A percentile compares a stretch with the other conserved stretches of the same genome.
These are phyloP conservation scores for Crotophaga sulcirostris DNA, from an alignment of 2,113 vertebrate species.

Conservation along the genomic window DNA sequence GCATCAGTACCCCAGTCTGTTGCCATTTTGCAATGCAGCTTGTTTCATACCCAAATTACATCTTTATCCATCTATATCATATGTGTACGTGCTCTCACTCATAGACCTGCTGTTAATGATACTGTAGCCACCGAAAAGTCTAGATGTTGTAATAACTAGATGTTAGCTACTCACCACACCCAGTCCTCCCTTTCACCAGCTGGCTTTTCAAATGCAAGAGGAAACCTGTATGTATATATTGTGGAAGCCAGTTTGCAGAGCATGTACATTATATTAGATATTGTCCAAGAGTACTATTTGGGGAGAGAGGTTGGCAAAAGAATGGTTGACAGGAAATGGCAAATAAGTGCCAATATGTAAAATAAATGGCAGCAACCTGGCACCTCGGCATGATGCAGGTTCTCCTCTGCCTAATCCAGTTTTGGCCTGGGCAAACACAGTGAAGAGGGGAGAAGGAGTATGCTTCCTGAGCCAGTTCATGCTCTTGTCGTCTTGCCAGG, in stretches of 20 bases:
- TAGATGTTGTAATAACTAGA: not conserved
- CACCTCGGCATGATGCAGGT: not conserved
- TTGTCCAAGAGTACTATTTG: not conserved
- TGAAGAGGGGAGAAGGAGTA: not conserved
- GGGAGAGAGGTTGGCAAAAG: not conserved
- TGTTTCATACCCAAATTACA: not conserved
- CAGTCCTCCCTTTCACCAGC: not conserved
- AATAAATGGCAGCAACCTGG: not conserved
- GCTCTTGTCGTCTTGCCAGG: not conserved
- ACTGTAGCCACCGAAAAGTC: not conserved
- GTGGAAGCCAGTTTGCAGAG: not conserved
- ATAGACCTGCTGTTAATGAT: not conserved
- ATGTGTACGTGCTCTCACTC: not conserved
- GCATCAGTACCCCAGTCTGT: not conserved
- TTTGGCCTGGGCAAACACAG: not conserved
- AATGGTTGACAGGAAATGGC: not conserved
- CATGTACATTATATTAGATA: not conserved
- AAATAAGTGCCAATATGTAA: not conserved
- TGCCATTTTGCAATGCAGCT: not conserved
- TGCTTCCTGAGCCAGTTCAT: not conserved
- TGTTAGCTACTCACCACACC: not conserved
- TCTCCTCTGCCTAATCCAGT: not conserved
- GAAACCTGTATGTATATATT: not conserved
- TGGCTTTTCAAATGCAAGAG: not conserved
- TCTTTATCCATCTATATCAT: not conserved